Evolutionary conservation across 2,113 vertebrate genomes (phyloP), one percentile per base, ranked within the genome.

Genomic region (Stigmatopora nigra): DNA sequence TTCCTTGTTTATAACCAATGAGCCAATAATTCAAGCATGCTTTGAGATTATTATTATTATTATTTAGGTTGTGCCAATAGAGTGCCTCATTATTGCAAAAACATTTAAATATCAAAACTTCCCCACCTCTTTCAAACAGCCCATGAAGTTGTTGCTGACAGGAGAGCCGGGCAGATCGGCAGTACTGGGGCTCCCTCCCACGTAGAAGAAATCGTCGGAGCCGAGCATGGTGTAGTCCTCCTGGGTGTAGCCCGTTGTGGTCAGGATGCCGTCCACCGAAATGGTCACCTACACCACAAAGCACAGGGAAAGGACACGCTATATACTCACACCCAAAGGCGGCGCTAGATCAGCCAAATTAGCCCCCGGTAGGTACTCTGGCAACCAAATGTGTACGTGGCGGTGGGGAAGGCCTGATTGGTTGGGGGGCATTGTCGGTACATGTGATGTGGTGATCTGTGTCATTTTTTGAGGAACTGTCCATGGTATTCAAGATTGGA

Each of bases 281-380:
- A 99, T 99, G 90, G 97, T 98, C 86, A 99, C 97, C 97, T 99
- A 98, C 88, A 95, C 92, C 94, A 98, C 96, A 98, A 98, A 99
- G 96, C 97, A 99, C 97, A 99, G 95, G 97, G 95, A 98, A 99
- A 98, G 95, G 95, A 98, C 95, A 98, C 95, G 94, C 97, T 98
- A 98, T 98, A 98, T 95, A 96, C 93, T 97, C 93, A 98, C 84
- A 89, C 81, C 53, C 84, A 88, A 88, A 88, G 78, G 87, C 76
- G 86, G 83, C 86, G 84, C 87, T 85, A 83, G 85, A 86, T 78
- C 80, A 81, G 86, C 86, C 88, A 82, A 89, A 89, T 89, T 88
- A 86, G 82, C 83, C 85, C 87, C 85, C 80, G 11, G 64, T 78
- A 41, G 38, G 38, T 79, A 68, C 19, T 75, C 77, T 82, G 77